These are phyloP conservation scores for Eptesicus fuscus DNA, from an alignment of 2,113 vertebrate species.

Conservation along the genomic window DNA sequence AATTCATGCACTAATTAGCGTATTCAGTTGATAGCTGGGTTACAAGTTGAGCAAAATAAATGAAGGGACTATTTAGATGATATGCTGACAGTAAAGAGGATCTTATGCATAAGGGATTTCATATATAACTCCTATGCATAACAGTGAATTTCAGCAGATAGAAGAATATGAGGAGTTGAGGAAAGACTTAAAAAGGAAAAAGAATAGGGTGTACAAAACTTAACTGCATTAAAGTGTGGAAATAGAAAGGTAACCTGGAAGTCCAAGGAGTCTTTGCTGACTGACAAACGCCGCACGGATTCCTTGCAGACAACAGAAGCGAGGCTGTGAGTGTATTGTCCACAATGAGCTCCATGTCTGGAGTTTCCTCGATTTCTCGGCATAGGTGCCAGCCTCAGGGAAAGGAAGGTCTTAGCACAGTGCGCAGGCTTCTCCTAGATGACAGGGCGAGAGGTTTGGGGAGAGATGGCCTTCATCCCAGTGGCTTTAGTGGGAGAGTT, in stretches of 20 bases:
- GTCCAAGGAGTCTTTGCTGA: background rate
- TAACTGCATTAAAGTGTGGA: background rate
- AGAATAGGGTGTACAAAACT: background rate
- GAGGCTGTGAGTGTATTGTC: background rate
- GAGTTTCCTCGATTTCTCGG: background rate
- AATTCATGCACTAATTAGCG: background rate
- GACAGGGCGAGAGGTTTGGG: background rate
- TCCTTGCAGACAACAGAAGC: background rate
- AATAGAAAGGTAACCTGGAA: background rate
- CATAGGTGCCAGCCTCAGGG: background rate
- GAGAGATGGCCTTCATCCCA: background rate
- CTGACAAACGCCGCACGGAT: background rate
- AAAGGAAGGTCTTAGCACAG: background rate
- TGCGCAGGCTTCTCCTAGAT: background rate
- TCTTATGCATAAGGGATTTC: background rate
- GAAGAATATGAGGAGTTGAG: background rate
- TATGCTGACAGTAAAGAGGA: background rate
- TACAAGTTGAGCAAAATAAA: background rate
- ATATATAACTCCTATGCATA: background rate
- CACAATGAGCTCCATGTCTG: background rate
- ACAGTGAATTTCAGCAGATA: background rate
- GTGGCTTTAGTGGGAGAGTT: background rate
- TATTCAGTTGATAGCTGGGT: background rate
- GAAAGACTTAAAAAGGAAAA: background rate
- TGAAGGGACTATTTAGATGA: background rate